Conservation (phyloP, 2,888 invertebrate genomes). For the Drosophila pegasa region DNA sequence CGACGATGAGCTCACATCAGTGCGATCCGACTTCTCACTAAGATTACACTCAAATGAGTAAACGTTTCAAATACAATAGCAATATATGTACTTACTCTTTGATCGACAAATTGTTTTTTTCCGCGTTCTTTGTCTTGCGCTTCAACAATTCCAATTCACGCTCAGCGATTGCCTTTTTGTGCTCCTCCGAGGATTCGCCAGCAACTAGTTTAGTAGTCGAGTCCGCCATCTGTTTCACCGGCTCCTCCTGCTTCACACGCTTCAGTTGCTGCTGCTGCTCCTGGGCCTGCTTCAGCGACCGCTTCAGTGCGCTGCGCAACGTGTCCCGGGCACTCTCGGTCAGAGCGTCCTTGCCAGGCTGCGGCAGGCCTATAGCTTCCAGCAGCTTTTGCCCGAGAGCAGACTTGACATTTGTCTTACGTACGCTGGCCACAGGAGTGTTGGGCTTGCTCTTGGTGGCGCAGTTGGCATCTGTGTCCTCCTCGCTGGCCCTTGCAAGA, state of each 20-base stretch:
- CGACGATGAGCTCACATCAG: conserved; percentile 70
- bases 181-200: conserved; percentile 63
- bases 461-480: conserved; percentile 8
- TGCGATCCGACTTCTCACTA: conserved; percentile 67
- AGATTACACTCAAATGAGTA: conserved; percentile 1
- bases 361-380: conserved; percentile 80
- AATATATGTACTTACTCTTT: conserved; percentile 57
- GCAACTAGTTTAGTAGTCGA: conserved; percentile 78
- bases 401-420: conserved; percentile 65
- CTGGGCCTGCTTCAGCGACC: conserved; percentile 79
- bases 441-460: conserved; percentile 7
- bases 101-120: conserved; percentile 29
- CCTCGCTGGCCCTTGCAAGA: conserved; percentile 2
- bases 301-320: conserved; percentile 76
- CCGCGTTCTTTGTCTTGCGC: conserved; percentile 55
- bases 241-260: conserved; percentile 72
- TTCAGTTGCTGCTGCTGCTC: conserved; percentile 77
- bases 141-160: conserved; percentile 68
- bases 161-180: conserved; percentile 71
- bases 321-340: conserved; percentile 68
- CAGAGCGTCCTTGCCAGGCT: conserved; percentile 49
- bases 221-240: conserved; percentile 80
- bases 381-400: conserved; percentile 78
- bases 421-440: conserved; percentile 24
- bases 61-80: background rate